Conservation (phyloP, 1,140 invertebrate genomes). For the Andrena cerasifolii region DNA sequence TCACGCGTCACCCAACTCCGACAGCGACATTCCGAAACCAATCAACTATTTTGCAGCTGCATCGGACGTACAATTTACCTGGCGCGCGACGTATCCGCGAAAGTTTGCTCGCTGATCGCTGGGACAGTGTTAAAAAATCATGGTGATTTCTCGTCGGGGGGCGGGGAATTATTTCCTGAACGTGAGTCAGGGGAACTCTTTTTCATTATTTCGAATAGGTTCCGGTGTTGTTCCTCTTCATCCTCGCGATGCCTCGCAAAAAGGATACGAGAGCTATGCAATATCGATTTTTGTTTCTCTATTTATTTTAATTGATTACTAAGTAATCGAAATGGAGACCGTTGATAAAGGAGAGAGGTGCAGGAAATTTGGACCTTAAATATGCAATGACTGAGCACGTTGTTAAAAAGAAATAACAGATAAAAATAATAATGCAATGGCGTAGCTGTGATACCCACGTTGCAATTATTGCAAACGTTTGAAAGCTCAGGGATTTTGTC, state of each 20-base stretch:
- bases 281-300: no score
- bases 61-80: conserved; percentile 70
- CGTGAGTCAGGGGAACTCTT: neutral
- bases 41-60: conserved; percentile 43
- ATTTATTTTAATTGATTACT: no score
- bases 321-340: no score
- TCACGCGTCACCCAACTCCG: neutral
- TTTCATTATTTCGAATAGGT: neutral
- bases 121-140: conserved; percentile 21
- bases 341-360: no score
- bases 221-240: neutral
- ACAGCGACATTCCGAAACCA: conserved; percentile 27
- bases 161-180: neutral
- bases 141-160: neutral
- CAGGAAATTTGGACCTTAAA: no score
- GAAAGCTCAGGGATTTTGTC: no score
- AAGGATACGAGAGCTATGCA: no score
- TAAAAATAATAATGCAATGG: no score
- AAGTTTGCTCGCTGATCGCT: neutral
- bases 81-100: neutral
- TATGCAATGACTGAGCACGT: no score
- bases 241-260: neutral
- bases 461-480: no score
- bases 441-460: no score
- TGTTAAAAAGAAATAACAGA: no score